A percentile compares a stretch with the other conserved stretches of the same genome.
Evolutionary conservation across 1,140 invertebrate genomes (phyloP).

Genomic region (Drosophila pandora): DNA sequence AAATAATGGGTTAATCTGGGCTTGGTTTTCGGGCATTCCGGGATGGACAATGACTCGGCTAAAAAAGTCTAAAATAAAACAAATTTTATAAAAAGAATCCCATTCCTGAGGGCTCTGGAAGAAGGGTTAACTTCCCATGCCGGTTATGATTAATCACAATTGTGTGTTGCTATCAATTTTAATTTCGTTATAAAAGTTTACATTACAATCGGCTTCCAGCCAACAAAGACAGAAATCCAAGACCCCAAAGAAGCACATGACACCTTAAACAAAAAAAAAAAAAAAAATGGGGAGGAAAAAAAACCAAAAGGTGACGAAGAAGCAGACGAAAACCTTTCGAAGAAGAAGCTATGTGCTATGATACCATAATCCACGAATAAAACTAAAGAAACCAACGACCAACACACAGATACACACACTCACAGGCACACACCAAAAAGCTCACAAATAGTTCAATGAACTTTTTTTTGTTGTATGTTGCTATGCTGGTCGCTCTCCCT

Average conservation of each 20-base stretch:
- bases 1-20: conserved; percentile 31
- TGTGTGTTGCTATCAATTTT: conserved; percentile 68
- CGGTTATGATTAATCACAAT: conserved; percentile 48
- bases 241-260: conserved; percentile 64
- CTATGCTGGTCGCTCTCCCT: conserved; percentile 53
- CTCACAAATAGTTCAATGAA: conserved; percentile 83
- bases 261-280: conserved; percentile 57
- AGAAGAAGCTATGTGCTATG: conserved; percentile 70
- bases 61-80: not conserved
- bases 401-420: conserved; percentile 47
- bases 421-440: conserved; percentile 59
- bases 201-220: conserved; percentile 54
- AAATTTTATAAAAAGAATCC: not conserved
- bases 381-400: conserved; percentile 74
- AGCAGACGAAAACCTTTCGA: conserved; percentile 51
- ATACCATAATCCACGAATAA: conserved; percentile 82
- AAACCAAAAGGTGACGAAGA: conserved; percentile 22
- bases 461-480: conserved; percentile 76
- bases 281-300: not conserved
- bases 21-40: conserved; percentile 24
- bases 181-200: conserved; percentile 74
- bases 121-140: conserved; percentile 17
- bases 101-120: not conserved
- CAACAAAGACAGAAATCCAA: conserved; percentile 52
- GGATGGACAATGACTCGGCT: conserved; percentile 26